Evolutionary conservation across 2,113 vertebrate genomes (phyloP), one percentile per base, ranked within the genome.

Genomic region (Pardalotus punctatus): DNA sequence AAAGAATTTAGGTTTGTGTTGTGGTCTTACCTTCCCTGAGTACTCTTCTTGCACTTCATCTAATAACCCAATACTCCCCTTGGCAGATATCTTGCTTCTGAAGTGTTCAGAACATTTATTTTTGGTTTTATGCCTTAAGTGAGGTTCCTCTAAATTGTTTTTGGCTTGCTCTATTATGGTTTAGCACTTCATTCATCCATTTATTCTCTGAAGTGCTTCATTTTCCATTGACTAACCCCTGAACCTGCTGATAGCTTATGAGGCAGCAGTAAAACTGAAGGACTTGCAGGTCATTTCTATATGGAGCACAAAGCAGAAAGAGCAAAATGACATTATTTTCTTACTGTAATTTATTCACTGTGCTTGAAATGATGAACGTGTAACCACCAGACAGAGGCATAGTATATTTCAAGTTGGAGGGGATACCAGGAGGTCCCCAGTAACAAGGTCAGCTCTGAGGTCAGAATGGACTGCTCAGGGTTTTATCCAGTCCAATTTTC

Each of bases 181-280:
- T 95, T 93, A 88, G 83, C 38, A 65, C 91, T 96, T 92, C n/a
- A 88, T 72, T 94, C 67, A 82, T 85, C 66, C 6, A 11, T 88
- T 85, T 94, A 80, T 88, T 82, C 54, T 72, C 28, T 90, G 74
- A 93, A 96, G 50, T 60, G 27, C 40, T 92, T 90, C 21, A 72
- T 92, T 95, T 97, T 92, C 79, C 66, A 73, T 53, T 88, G 92
- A 77, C 62, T 88, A 93, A 86, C 38, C 71, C 71, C 71, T 96
- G 90, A 92, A 82, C 50, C 38, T 82, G 40, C 47, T 93, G 78
- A 85, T 76, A 38, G 40, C 57, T 90, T 72, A 82, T 50, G 66
- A 94, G 60, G 79, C 74, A 90, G 88, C 88, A 86, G 33, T 93
- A 95, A 93, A 94, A 86, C 79, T 72, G 81, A 90, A 94, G 74